Conservation (phyloP, 2,113 vertebrate genomes). For the Progne subis region DNA sequence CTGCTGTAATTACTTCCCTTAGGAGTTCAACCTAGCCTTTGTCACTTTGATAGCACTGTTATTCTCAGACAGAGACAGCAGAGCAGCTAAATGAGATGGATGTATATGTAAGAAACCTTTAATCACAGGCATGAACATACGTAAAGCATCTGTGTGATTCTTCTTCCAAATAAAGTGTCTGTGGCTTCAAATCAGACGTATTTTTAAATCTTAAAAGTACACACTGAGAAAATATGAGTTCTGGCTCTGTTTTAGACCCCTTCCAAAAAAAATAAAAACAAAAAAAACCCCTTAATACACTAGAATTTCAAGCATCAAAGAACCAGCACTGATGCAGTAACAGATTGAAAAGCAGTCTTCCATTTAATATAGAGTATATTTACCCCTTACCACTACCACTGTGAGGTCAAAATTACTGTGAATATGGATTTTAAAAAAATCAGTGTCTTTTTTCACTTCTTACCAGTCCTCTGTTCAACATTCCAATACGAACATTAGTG, state of each 20-base stretch:
- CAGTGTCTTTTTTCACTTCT: background rate
- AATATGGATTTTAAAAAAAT: background rate
- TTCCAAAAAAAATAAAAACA: background rate
- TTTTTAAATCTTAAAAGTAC: background rate
- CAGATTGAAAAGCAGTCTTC: background rate
- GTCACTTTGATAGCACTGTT: slow-evolving; percentile 67
- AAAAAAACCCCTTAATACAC: background rate
- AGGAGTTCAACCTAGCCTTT: slow-evolving; percentile 63
- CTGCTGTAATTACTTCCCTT: slow-evolving; percentile 70
- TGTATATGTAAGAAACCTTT: slow-evolving; percentile 33
- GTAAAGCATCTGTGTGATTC: background rate
- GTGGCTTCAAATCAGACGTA: background rate
- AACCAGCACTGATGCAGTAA: background rate
- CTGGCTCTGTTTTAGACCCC: background rate
- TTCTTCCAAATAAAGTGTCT: background rate
- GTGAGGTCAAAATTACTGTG: background rate
- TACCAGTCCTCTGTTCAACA: background rate
- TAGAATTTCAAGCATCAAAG: background rate
- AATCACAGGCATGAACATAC: slow-evolving; percentile 11
- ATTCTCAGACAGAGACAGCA: slow-evolving; percentile 55
- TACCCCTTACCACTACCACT: background rate
- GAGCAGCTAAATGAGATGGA: slow-evolving; percentile 53
- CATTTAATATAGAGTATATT: background rate
- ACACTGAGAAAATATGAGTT: background rate
- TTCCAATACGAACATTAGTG: background rate